Evolutionary conservation across 30 jellyfish, hydroid and myxozoan species (phyloP).

Genomic region (Phacellophora camtschatica): DNA sequence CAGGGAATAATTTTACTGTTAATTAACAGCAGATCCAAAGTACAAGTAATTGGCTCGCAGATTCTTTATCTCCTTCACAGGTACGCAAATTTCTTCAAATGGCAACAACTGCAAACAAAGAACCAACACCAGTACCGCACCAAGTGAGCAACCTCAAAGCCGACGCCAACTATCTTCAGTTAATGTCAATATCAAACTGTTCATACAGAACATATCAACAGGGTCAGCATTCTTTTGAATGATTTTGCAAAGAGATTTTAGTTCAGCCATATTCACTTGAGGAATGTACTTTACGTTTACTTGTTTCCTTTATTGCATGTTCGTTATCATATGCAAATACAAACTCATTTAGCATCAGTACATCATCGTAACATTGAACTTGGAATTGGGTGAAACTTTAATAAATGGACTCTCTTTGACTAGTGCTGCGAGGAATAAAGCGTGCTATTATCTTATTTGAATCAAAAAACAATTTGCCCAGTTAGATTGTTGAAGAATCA

Average conservation of each 20-base stretch:
- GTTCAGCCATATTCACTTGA: background rate
- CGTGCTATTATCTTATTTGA: too few relatives aligned
- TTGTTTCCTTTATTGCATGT: background rate
- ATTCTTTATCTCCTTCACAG: background rate
- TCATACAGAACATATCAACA: background rate
- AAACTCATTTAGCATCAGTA: background rate
- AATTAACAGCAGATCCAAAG: background rate
- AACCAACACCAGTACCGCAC: background rate
- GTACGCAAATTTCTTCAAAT: background rate
- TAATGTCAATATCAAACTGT: background rate
- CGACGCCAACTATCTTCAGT: background rate
- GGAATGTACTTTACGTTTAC: background rate
- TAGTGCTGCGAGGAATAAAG: background rate
- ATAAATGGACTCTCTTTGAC: background rate
- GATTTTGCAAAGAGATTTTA: background rate
- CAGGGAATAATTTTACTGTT: background rate
- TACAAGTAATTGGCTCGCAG: background rate
- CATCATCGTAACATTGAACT: background rate
- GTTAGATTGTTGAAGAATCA: background rate
- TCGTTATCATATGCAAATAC: background rate
- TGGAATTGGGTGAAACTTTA: background rate
- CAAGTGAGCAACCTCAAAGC: background rate
- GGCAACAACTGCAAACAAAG: background rate
- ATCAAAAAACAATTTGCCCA: slow-evolving; percentile 2
- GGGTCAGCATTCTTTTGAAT: background rate